These are phyloP conservation scores for Caenorhabditis brenneri DNA, from an alignment of 1,140 invertebrate genomes.

Conservation along the genomic window DNA sequence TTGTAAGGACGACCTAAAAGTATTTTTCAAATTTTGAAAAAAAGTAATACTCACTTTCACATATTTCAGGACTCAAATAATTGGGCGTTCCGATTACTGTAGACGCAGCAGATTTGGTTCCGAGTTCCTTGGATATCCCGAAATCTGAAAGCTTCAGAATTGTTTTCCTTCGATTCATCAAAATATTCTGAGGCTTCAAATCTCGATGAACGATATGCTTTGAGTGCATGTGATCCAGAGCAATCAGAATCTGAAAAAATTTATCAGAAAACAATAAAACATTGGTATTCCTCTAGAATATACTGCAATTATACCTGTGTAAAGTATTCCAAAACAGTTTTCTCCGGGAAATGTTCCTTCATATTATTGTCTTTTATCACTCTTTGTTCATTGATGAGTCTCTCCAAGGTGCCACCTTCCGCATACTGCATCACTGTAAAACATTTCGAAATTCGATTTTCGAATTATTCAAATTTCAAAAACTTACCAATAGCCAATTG, in stretches of 20 bases:
- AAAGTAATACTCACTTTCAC: constrained; percentile 75
- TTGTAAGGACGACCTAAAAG: constrained; percentile 75
- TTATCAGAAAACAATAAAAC: background rate
- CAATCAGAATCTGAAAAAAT: constrained; percentile 76
- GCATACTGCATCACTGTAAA: constrained; percentile 82
- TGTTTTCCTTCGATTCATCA: constrained; percentile 76
- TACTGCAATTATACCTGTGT: too few species aligned
- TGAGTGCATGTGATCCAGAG: constrained; percentile 79
- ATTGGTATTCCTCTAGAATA: too few species aligned
- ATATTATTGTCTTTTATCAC: constrained; percentile 57
- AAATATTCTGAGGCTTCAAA: constrained; percentile 80
- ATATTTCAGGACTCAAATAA: constrained; percentile 85
- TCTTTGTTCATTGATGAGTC: constrained; percentile 74
- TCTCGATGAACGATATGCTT: constrained; percentile 76
- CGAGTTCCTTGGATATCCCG: constrained; percentile 78
- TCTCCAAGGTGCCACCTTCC: constrained; percentile 79
- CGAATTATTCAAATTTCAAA: background rate
- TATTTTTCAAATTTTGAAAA: too few species aligned
- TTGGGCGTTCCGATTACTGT: constrained; percentile 82
- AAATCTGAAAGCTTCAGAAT: constrained; percentile 75
- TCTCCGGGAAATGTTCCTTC: constrained; percentile 72
- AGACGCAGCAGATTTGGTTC: constrained; percentile 74
- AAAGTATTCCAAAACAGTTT: constrained; percentile 61
- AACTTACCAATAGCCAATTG: constrained; percentile 75
- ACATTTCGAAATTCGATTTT: background rate